Base-by-base conservation (phyloP, 2,797 vertebrate species). In the Limosa lapponica region DNA sequence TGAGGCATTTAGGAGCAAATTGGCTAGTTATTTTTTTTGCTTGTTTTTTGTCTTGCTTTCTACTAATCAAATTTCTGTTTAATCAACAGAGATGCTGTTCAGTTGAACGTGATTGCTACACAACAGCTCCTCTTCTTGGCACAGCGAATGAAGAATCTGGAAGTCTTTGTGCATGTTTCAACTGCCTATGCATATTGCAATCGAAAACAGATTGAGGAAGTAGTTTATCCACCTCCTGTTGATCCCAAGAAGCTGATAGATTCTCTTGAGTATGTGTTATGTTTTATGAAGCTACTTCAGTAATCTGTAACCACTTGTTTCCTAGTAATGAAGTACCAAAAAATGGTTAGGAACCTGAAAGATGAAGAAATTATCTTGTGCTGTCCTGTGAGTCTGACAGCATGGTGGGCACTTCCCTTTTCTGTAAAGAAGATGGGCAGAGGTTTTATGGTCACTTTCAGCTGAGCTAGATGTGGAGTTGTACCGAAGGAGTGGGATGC, bases 111-210 rank as follows among this genome's bases (percentile, higher is more conserved):
- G 82, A 97, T 99, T 93, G 99, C 99, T 91, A 99, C 99, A 8
- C 99, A 98, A 86, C 98, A 99, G 96, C 98, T 99, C 96, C 85
- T 99, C 79, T 97, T 98, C 6, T 97, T 99, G 96, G 99, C 99
- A 41, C 99, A 98, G 89, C 98, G 62, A 72, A 99, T 99, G 98
- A 99, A 99, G 97, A 98, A 99, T 74, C 98, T 99, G 94, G 99
- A 99, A 96, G 98, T 99, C 78, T 99, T 99, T 94, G 96, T 99
- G 92, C 99, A 99, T 20, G 93, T 99, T 80, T 99, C 99, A 41
- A 99, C 99, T 8, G 99, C 99, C 14, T 99, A 99, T 28, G 99
- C 99, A 37, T 99, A 99, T 92, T 99, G 99, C 95, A 99, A 99
- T 98, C 97, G 98, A 19, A 98, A 99, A 90, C 98, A 99, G 89